phyloP scores from a whole-genome alignment of 2,888 invertebrate genomes.

The Anarsia innoxiella region DNA sequence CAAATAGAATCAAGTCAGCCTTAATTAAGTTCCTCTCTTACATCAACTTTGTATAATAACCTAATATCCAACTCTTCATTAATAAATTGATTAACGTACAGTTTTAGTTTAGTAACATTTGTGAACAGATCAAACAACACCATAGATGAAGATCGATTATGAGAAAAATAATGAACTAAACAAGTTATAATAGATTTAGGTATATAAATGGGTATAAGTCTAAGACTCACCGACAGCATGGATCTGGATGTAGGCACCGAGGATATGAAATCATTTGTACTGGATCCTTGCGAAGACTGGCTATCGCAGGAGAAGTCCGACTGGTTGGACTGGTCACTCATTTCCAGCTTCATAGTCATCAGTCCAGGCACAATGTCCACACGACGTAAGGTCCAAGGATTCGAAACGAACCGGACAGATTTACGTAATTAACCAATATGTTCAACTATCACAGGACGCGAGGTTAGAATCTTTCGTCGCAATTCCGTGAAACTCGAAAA shows the following conservation, averaged over 20 bases:
- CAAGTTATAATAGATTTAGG: no score
- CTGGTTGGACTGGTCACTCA: constrained; percentile 77
- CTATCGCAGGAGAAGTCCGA: constrained; percentile 77
- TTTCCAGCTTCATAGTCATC: constrained; percentile 77
- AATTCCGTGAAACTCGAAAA: constrained; percentile 23
- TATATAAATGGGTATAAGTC: neutral
- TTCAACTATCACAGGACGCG: constrained; percentile 17
- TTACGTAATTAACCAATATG: constrained; percentile 38
- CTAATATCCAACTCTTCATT: no score
- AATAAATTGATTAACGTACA: no score
- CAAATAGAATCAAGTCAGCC: no score
- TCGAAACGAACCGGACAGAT: constrained; percentile 14
- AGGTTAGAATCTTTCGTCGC: constrained; percentile 29
- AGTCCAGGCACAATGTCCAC: constrained; percentile 37
- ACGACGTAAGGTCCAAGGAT: constrained; percentile 19
- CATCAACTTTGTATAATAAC: no score
- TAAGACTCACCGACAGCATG: constrained; percentile 51
- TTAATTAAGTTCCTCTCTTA: no score
- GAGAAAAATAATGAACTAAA: no score
- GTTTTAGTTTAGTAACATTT: no score
- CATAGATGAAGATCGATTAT: no score
- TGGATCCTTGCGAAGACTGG: constrained; percentile 75
- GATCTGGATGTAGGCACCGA: constrained; percentile 51
- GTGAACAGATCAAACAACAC: no score
- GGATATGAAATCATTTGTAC: constrained; percentile 63